These are phyloP conservation scores for Drosophila subobscura DNA, from an alignment of 1,140 invertebrate genomes.

Conservation along the genomic window DNA sequence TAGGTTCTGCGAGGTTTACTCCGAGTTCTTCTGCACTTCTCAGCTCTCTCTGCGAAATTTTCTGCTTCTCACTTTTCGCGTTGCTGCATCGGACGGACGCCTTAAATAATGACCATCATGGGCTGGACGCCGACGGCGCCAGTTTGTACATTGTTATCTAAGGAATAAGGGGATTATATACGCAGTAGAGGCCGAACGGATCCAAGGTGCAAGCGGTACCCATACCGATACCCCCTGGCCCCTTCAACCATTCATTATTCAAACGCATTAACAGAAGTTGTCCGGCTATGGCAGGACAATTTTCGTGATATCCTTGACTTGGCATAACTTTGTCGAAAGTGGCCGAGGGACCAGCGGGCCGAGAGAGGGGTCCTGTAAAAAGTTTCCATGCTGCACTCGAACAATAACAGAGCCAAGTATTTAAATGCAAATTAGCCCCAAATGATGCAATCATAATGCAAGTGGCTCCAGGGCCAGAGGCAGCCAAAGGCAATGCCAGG, in stretches of 20 bases:
- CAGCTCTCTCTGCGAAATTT: conserved; percentile 17
- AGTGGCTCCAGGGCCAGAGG: conserved; percentile 52
- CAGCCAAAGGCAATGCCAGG: conserved; percentile 4
- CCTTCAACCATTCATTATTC: conserved; percentile 70
- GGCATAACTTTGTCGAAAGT: conserved; percentile 68
- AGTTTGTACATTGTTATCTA: conserved; percentile 73
- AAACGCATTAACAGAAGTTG: conserved; percentile 78
- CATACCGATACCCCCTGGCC: conserved; percentile 4
- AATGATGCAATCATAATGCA: conserved; percentile 81
- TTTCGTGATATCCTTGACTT: conserved; percentile 73
- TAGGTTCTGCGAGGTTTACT: too few relatives aligned
- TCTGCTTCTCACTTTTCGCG: conserved; percentile 23
- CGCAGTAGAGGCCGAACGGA: conserved; percentile 3
- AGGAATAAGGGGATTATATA: conserved; percentile 32
- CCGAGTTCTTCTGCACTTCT: conserved; percentile 18
- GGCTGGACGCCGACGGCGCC: conserved; percentile 58
- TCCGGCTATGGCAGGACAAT: conserved; percentile 63
- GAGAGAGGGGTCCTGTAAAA: conserved; percentile 23
- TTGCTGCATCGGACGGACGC: conserved; percentile 59
- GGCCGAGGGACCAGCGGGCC: conserved; percentile 4
- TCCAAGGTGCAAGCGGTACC: conserved; percentile 48
- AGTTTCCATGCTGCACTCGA: conserved; percentile 72
- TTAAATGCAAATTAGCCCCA: conserved; percentile 81
- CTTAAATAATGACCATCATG: conserved; percentile 74
- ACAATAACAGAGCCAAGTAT: conserved; percentile 78